Evolutionary conservation across 2,888 invertebrate genomes (phyloP), one percentile per base, ranked within the genome.

Genomic region (Dione juno): DNA sequence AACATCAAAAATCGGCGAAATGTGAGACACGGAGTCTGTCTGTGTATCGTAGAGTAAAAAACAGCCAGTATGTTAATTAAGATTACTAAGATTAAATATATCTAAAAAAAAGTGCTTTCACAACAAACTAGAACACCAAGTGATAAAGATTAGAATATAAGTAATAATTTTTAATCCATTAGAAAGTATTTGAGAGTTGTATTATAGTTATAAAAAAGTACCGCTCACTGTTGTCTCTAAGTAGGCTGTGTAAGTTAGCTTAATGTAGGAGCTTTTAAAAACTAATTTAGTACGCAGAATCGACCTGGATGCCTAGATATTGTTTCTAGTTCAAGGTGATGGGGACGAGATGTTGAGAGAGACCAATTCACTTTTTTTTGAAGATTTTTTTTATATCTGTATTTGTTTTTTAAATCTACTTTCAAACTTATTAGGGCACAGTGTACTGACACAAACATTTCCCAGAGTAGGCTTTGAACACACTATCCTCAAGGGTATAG

Each of bases 311-410:
- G 41, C 54, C 59, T 67, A 52, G 28, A 67, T 50, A 58, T 50
- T 19, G 37, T 43, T 67, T 64, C 64, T 64, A 71, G 58, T 71
- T 71, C 71, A 71, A 71, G 71, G 71, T 67, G 71, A 66, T 67
- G 11, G 35, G 11, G 13, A 35, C 14, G 10, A n/a, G 64, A 48
- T 6, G 21, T 41, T n/a, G n/a, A n/a, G n/a, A n/a, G n/a, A n/a
- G 6, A 54, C 41, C 14, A 43, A 45, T 28, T 43, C 35, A 45
- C 35, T 66, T 37, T 16, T 57, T 57, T 16, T 37, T 57, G 3
- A 6, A 50, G 11, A 21, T 11, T 50, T 19, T 50, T 50, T 19
- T 50, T 3, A 28, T 28, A 50, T 13, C 0, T 54, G 10, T 54
- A 1, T 54, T 54, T n/a, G 3, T n/a, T 37, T n/a, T 37, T 35